phyloP scores from a whole-genome alignment of 2,797 vertebrate genomes.

The Florisuga fusca region DNA sequence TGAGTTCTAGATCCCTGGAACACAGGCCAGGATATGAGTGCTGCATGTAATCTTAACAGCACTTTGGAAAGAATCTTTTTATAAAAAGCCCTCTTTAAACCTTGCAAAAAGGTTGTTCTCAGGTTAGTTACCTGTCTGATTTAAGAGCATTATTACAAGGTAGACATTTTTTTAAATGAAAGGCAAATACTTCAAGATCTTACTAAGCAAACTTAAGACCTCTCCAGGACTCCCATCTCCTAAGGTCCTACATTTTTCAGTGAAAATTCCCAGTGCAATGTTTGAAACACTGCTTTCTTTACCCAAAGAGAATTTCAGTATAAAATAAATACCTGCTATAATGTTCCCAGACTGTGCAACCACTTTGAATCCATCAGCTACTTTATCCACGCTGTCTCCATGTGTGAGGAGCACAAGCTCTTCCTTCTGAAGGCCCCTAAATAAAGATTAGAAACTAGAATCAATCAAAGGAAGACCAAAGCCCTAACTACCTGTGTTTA shows the following conservation, averaged over 20 bases:
- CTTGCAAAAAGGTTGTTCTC: background rate
- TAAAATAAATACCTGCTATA: conserved; percentile 87
- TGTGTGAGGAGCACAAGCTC: conserved; percentile 96
- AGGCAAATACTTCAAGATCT: background rate
- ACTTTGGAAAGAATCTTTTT: background rate
- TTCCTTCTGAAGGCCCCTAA: conserved; percentile 96
- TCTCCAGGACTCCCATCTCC: background rate
- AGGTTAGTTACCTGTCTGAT: background rate
- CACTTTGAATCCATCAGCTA: conserved; percentile 97
- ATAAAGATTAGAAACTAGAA: background rate
- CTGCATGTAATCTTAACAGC: background rate
- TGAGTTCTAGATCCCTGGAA: background rate
- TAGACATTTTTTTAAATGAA: background rate
- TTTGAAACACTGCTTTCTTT: background rate
- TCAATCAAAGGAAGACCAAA: background rate
- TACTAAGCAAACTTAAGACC: background rate
- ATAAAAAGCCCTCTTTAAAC: background rate
- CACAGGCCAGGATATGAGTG: background rate
- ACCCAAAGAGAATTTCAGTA: background rate
- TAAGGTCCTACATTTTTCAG: background rate
- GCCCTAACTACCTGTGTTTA: background rate
- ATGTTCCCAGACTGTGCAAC: conserved; percentile 97
- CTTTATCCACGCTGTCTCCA: conserved; percentile 98
- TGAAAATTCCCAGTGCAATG: no score
- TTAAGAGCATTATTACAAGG: background rate